phyloP scores from a whole-genome alignment of 2,113 vertebrate genomes.

The Hippocampus guttulatus region DNA sequence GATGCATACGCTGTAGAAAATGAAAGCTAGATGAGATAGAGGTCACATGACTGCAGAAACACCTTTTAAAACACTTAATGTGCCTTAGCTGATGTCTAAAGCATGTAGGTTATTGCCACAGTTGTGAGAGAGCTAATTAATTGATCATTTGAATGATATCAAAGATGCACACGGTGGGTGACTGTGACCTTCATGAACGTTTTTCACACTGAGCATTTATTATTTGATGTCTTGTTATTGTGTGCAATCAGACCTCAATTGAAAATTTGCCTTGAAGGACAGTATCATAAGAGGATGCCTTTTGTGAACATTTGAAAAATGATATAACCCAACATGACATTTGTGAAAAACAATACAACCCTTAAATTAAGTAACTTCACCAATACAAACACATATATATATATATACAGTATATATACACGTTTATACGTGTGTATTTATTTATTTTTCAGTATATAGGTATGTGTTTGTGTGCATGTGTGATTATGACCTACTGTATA shows the following conservation, averaged over 20 bases:
- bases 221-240: conserved; percentile 45
- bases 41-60: conserved; percentile 74
- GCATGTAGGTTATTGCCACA: conserved; percentile 75
- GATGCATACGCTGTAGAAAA: conserved; percentile 66
- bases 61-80: conserved; percentile 83
- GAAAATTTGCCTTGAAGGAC: conserved; percentile 57
- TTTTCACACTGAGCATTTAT: conserved; percentile 43
- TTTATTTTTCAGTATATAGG: background rate
- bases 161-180: conserved; percentile 73
- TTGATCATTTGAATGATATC: conserved; percentile 84
- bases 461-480: background rate
- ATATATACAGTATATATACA: background rate
- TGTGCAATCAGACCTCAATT: conserved; percentile 50
- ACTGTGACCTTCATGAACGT: conserved; percentile 80
- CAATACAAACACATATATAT: no score
- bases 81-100: conserved; percentile 78
- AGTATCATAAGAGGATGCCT: conserved; percentile 39
- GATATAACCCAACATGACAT: conserved; percentile 14
- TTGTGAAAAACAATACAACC: background rate
- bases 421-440: background rate
- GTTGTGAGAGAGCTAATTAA: conserved; percentile 82
- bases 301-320: conserved; percentile 41
- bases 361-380: no score
- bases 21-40: conserved; percentile 68
- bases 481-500: background rate